Evolutionary conservation across 1,140 invertebrate genomes (phyloP).

Genomic region (Drosophila pallidifrons): DNA sequence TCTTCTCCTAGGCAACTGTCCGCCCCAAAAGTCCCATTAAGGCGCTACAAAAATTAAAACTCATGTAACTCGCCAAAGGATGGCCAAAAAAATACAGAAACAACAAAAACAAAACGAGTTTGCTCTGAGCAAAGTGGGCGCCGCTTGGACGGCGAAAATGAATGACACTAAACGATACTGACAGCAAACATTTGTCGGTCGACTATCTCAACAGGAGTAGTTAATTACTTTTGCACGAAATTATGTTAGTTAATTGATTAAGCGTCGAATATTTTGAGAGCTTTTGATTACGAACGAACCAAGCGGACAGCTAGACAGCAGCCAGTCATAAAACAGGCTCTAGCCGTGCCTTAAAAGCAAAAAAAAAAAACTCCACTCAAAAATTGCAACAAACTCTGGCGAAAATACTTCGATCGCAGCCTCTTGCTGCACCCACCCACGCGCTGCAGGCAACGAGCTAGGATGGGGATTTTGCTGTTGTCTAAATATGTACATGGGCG

Average conservation of each 20-base stretch:
- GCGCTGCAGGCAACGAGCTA: slow-evolving; percentile 18
- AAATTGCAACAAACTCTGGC: slow-evolving; percentile 3
- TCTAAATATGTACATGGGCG: slow-evolving; percentile 75
- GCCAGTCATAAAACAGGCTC: slow-evolving; percentile 3
- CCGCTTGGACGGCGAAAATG: slow-evolving; percentile 63
- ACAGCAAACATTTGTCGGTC: slow-evolving; percentile 78
- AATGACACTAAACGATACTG: slow-evolving; percentile 79
- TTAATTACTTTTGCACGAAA: slow-evolving; percentile 82
- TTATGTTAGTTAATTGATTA: slow-evolving; percentile 83
- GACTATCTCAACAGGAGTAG: slow-evolving; percentile 49
- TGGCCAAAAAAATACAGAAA: slow-evolving; percentile 3
- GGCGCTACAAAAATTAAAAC: slow-evolving; percentile 55
- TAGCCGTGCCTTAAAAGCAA: slow-evolving; percentile 49
- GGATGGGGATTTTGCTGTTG: slow-evolving; percentile 13
- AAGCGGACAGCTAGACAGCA: background rate
- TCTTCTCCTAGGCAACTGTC: slow-evolving; percentile 2
- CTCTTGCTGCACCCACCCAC: slow-evolving; percentile 71
- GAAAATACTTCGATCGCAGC: background rate
- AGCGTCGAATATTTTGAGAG: slow-evolving; percentile 56
- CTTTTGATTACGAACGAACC: slow-evolving; percentile 30
- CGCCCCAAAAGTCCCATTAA: slow-evolving; percentile 32
- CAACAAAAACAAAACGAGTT: slow-evolving; percentile 45
- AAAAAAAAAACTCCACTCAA: background rate
- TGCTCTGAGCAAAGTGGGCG: slow-evolving; percentile 59
- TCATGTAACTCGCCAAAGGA: slow-evolving; percentile 1